Evolutionary conservation across 2,888 invertebrate genomes (phyloP).

Genomic region (Caenorhabditis sulstoni): DNA sequence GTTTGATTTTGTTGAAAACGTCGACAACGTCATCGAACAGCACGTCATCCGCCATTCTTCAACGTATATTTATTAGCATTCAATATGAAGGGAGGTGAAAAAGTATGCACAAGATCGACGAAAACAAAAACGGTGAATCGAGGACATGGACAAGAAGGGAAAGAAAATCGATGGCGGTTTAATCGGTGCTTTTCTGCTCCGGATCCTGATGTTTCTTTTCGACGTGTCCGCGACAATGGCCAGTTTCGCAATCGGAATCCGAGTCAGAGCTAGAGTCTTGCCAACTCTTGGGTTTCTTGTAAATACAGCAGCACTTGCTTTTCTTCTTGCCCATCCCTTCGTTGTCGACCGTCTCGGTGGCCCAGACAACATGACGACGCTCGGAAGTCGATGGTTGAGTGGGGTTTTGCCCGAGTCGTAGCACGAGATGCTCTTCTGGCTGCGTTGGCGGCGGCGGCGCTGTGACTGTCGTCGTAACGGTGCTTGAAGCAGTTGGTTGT

Average conservation of each 20-base stretch:
- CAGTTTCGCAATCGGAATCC: slow-evolving; percentile 77
- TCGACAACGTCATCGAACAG: slow-evolving; percentile 51
- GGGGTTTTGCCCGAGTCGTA: slow-evolving; percentile 24
- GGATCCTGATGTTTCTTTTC: slow-evolving; percentile 67
- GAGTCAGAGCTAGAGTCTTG: slow-evolving; percentile 69
- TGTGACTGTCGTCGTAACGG: slow-evolving; percentile 30
- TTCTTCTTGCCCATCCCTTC: slow-evolving; percentile 77
- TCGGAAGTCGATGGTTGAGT: slow-evolving; percentile 44
- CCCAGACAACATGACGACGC: slow-evolving; percentile 62
- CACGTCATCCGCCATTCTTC: slow-evolving; percentile 18
- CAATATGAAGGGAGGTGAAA: neutral
- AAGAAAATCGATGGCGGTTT: slow-evolving; percentile 3
- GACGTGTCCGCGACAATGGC: slow-evolving; percentile 78
- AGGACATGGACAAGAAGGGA: neutral
- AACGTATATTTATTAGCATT: slow-evolving; percentile 1
- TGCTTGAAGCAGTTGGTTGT: slow-evolving; percentile 11
- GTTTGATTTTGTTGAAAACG: slow-evolving; percentile 52
- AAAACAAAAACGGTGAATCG: neutral
- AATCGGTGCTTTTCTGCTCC: slow-evolving; percentile 16
- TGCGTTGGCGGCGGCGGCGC: slow-evolving; percentile 4
- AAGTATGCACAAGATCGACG: slow-evolving; percentile 23
- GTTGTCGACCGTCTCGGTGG: slow-evolving; percentile 75
- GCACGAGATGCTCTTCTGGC: slow-evolving; percentile 28
- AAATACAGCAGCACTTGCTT: slow-evolving; percentile 80
- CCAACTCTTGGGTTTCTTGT: slow-evolving; percentile 78